phyloP scores from a whole-genome alignment of 2,797 vertebrate genomes.

The Chrosomus eos region DNA sequence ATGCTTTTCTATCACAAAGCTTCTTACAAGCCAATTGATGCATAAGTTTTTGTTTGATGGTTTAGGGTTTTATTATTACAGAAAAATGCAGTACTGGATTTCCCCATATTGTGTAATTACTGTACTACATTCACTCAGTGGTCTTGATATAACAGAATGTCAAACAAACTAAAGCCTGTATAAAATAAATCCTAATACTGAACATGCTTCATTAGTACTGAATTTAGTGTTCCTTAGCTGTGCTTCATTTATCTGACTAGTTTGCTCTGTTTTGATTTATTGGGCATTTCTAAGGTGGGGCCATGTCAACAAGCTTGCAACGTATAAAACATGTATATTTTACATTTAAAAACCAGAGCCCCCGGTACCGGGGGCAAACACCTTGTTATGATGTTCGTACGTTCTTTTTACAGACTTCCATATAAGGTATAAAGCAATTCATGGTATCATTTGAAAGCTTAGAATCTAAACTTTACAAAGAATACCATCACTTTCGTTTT shows the following conservation, averaged over 20 bases:
- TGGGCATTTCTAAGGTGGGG: not conserved
- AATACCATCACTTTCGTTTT: too few relatives aligned
- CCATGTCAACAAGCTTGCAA: not conserved
- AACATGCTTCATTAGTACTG: not conserved
- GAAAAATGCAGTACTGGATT: conserved; percentile 65
- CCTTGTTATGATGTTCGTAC: too few relatives aligned
- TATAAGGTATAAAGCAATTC: too few relatives aligned
- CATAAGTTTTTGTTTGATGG: conserved; percentile 69
- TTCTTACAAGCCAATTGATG: conserved; percentile 70
- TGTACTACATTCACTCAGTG: conserved; percentile 48
- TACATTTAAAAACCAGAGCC: too few relatives aligned
- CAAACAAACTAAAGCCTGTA: conserved; percentile 39
- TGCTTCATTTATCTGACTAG: not conserved
- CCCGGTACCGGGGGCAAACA: too few relatives aligned
- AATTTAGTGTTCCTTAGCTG: not conserved
- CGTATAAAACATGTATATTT: not conserved
- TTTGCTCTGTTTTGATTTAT: not conserved
- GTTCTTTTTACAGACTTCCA: too few relatives aligned
- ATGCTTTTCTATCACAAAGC: conserved; percentile 55
- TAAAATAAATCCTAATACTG: conserved; percentile 18
- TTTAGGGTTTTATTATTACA: conserved; percentile 71
- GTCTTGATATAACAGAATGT: conserved; percentile 54
- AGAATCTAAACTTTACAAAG: too few relatives aligned
- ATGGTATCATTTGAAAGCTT: too few relatives aligned
- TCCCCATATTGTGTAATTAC: conserved; percentile 64